Conservation (phyloP, 53 echinoderm and acorn worm species). For the Apostichopus leukothele region DNA sequence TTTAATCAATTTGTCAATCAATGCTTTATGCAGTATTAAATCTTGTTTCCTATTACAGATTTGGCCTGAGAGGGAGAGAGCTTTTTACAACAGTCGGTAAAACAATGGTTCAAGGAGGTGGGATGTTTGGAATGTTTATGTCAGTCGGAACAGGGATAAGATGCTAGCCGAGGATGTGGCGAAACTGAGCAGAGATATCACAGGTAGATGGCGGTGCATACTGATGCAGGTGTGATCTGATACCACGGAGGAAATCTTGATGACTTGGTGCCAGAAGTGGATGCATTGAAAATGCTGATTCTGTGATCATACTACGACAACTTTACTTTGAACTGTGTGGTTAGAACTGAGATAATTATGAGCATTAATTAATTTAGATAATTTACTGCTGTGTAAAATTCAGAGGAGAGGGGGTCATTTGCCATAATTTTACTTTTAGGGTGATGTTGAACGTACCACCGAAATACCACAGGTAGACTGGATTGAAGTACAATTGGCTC, state of each 20-base stretch:
- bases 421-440: too few relatives aligned
- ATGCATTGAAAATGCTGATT: not conserved
- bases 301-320: too few relatives aligned
- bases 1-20: too few relatives aligned
- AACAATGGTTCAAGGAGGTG: slow-evolving; percentile 94
- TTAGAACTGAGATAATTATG: too few relatives aligned
- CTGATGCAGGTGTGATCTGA: not conserved
- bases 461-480: too few relatives aligned
- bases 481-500: too few relatives aligned
- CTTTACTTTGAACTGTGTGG: too few relatives aligned
- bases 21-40: too few relatives aligned
- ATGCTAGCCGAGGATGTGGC: slow-evolving; percentile 55
- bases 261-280: not conserved
- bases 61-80: slow-evolving; percentile 83
- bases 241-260: not conserved
- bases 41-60: slow-evolving; percentile 48
- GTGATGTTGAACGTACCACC: too few relatives aligned
- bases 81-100: slow-evolving; percentile 85
- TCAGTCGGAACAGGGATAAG: slow-evolving; percentile 91
- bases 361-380: too few relatives aligned
- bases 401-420: too few relatives aligned
- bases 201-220: not conserved
- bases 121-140: slow-evolving; percentile 89
- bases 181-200: not conserved
- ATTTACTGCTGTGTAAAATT: too few relatives aligned